A percentile compares a stretch with the other conserved stretches of the same genome.
Evolutionary conservation across 2,113 vertebrate genomes (phyloP).

Genomic region (Agapornis roseicollis): DNA sequence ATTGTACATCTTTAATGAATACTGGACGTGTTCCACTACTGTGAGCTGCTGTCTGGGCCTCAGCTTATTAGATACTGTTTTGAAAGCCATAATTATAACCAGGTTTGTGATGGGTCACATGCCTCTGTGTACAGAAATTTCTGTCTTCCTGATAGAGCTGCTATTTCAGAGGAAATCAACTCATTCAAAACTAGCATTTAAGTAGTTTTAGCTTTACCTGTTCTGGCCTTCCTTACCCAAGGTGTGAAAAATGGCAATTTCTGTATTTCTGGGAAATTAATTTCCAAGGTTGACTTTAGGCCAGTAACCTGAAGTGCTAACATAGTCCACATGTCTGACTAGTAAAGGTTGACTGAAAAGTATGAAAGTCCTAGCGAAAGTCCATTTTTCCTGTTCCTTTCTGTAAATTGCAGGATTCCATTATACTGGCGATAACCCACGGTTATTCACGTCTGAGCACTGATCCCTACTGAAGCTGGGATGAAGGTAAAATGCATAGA

Average conservation of each 20-base stretch:
- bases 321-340: conserved; percentile 66
- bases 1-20: conserved; percentile 68
- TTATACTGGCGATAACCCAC: conserved; percentile 47
- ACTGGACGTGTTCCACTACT: conserved; percentile 52
- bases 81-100: conserved; percentile 53
- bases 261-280: conserved; percentile 68
- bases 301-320: conserved; percentile 65
- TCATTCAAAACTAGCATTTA: conserved; percentile 22
- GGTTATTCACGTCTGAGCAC: conserved; percentile 31
- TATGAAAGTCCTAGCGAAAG: conserved; percentile 49
- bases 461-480: conserved; percentile 21
- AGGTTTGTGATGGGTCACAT: not conserved
- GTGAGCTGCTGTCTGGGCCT: conserved; percentile 36
- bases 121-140: not conserved
- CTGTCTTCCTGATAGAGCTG: not conserved
- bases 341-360: conserved; percentile 49
- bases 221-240: conserved; percentile 35
- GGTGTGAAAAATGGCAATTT: conserved; percentile 58
- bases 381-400: conserved; percentile 61
- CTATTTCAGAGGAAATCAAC: conserved; percentile 35
- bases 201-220: conserved; percentile 52
- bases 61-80: conserved; percentile 38
- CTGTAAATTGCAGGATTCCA: conserved; percentile 65
- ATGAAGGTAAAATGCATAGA: conserved; percentile 36
- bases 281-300: conserved; percentile 55